Base-by-base conservation (phyloP, 2,113 vertebrate genomes). In the Xyrauchen texanus region DNA sequence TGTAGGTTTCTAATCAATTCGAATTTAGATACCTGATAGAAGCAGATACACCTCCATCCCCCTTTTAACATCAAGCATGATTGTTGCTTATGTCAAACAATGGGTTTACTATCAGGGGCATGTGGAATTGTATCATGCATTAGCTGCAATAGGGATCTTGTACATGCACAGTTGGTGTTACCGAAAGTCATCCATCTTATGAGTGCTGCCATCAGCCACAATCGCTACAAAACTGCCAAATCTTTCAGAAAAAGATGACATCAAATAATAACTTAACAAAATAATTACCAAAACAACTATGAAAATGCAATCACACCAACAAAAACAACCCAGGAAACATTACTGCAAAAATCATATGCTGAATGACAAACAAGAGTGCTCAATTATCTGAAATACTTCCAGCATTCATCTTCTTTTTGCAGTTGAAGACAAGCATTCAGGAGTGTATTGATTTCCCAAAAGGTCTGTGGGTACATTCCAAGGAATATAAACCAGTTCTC, bases 401-500 rank as follows among this genome's bases (percentile, higher is more conserved):
- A 71, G 68, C 68, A 71, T 71, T 5, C 51, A 69, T 69, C 68
- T 34, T 34, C 21, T 45, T 57, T 70, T 71, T 71, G 68, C 45
- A 51, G 68, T 9, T 71, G 15, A 11, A 45, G 68, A 58, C 68
- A 71, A 58, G 42, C 53, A 71, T 58, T 71, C 52, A 15, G 7
- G 4, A 2, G 34, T 15, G 42, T 71, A 71, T 45, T 71, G 53
- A 71, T 71, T 71, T 71, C 65, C 64, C 66, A 67, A 77, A 60
- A 77, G 63, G 46, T 58, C 45, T 77, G 64, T 55, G 53, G 13
- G 4, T 6, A 45, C 42, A 58, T 71, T 71, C 68, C 13, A 34
- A 71, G 34, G 68, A 71, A 58, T 57, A 71, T 42, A 71, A 71
- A 71, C 13, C 53, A 71, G 68, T 21, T 34, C 51, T 69, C 68